Evolutionary conservation across 2,888 invertebrate species (phyloP), one percentile per base, ranked within the genome.

Genomic region (Orthonevra nobilis): DNA sequence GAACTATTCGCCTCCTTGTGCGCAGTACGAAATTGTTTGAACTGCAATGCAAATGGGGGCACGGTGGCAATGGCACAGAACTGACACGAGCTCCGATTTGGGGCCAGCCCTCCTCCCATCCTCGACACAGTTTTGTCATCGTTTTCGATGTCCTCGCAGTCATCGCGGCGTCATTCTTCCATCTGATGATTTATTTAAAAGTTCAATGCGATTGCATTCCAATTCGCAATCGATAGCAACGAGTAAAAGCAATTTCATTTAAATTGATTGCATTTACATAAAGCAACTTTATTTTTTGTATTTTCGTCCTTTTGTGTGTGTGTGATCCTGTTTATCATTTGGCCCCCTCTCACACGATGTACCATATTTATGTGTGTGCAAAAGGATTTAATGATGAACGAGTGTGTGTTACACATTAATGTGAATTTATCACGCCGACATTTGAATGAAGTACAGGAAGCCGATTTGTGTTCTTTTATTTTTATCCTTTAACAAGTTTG

Each of bases 221-320:
- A 73, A 61, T 79, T 79, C 79, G 56, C 66, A 79, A 73, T 79
- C 79, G 79, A 73, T 79, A 73, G 68, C 73, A 79, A 79, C 64
- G 79, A 79, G 73, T 54, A 73, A 79, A 72, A 79, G 66, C 79
- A 79, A 79, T 79, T 79, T 79, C 46, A 73, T 79, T 79, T 79
- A 73, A 79, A 79, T 79, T 79, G 73, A 79, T 79, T 79, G 73
- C 79, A 79, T 79, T 79, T 79, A 73, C 79, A 79, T 79, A 79
- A 79, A 68, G 79, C 73, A 73, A 79, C 79, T 73, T 73, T 79
- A 73, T 79, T 72, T n/a, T n/a, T 72, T 64, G 77, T 64, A 52
- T 60, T 77, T 77, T 44, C 68, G 58, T 72, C 73, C 73, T 54
- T 73, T 61, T 73, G 68, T 56, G 54, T 15, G 54, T 73, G 68